Evolutionary conservation across 2,888 invertebrate species (phyloP).

Genomic region (Tetheella fluctuosa): DNA sequence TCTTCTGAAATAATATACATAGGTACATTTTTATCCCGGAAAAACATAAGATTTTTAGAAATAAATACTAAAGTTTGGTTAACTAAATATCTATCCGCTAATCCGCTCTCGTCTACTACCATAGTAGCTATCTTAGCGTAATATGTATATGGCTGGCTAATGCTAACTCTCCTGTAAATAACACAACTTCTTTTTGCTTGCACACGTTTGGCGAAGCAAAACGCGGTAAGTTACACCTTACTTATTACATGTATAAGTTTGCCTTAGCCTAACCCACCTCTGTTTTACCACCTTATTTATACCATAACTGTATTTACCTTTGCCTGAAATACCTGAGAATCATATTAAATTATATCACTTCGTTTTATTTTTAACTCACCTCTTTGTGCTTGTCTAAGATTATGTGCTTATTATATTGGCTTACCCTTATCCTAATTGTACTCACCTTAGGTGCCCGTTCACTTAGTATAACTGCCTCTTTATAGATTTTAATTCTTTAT

Average conservation of each 20-base stretch:
- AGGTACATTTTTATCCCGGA: too few species aligned
- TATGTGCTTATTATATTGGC: background rate
- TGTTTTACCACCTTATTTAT: background rate
- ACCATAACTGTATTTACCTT: background rate
- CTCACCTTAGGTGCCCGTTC: too few species aligned
- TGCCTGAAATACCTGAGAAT: background rate
- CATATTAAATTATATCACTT: background rate
- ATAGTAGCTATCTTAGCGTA: conserved; percentile 29
- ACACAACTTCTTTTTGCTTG: conserved; percentile 77
- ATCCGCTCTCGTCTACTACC: conserved; percentile 24
- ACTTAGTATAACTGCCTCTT: too few species aligned
- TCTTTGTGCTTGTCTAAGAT: background rate
- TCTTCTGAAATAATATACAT: too few species aligned
- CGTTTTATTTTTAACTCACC: background rate
- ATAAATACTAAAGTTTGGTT: too few species aligned
- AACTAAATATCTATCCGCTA: too few species aligned
- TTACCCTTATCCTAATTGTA: too few species aligned
- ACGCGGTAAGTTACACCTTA: conserved; percentile 70
- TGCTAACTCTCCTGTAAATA: conserved; percentile 75
- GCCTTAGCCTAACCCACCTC: background rate
- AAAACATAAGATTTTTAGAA: too few species aligned
- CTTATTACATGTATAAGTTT: conserved; percentile 11
- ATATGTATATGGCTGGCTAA: conserved; percentile 51
- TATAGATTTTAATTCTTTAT: too few species aligned
- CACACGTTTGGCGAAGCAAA: conserved; percentile 76